Evolutionary conservation across 1,140 invertebrate genomes (phyloP), one percentile per base, ranked within the genome.

Genomic region (Pseudomyrmex flavicornis): DNA sequence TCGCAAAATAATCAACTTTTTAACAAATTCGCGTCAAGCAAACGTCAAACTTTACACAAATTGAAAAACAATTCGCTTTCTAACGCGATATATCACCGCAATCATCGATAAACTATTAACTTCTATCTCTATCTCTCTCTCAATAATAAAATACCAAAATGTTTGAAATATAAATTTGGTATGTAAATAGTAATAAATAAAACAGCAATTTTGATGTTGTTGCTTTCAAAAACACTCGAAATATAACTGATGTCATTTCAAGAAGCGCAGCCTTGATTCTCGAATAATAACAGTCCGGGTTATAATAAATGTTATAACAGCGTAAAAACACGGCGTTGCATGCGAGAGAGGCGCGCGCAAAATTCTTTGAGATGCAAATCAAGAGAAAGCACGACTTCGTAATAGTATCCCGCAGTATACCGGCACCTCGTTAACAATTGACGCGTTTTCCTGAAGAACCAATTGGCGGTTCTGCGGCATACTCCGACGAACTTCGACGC

Each of bases 391-490:
- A 80, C 72, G 66, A 80, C 76, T 80, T 80, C 56, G 54, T 80
- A 80, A 80, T 80, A 72, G 66, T 61, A 80, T 80, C 20, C 69
- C 46, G 66, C 54, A 72, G 13, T 44, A 13, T 44, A 13, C 56
- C 59, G 76, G 76, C 76, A 70, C 54, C 65, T 80, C 66, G 76
- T 72, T 80, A 80, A 80, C 76, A 80, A 80, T 80, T 80, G 76
- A 80, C 76, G 66, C 66, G 66, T 80, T 54, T 72, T 54, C 20
- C 76, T 80, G 66, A 80, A 72, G 82, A 83, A 83, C 63, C 74
- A 83, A 83, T 83, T 83, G 73, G 58, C 52, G 74, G 75, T 77
- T 77, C 74, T 52, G 74, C 46, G 82, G 74, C 75, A 76, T 44
- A 72, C 66, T 85, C 69, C 54, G 50, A 63, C 61, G 48, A 82